Base-by-base conservation (phyloP, 2,888 invertebrate genomes). In the Heliconius charithonia region DNA sequence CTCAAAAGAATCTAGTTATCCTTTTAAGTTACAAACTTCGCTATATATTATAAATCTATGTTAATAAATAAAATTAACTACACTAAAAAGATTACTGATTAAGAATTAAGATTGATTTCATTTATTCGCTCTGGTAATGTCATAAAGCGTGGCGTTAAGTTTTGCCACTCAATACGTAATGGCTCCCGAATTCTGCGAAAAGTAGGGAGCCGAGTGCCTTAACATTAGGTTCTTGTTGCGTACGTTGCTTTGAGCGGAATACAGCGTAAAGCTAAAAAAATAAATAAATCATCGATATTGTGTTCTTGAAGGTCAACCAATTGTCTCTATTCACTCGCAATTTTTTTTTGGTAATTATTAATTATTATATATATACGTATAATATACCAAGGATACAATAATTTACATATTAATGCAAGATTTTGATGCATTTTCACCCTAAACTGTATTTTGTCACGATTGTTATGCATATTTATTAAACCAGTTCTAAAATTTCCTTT, bases 401-500 rank as follows among this genome's bases (percentile, higher is more conserved):
- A 67, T 37, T 67, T 37, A 67, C n/a, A 67, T 25, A 32, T 62
- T 13, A 62, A 37, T 66, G 13, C 37, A 37, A 51, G 22, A 56
- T 72, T 66, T 45, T 59, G 41, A 22, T 63, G 63, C 74, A 22
- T 27, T 73, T 77, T 59, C 66, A 77, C 27, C 51, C 32, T 59
- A 73, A 77, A 77, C n/a, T 56, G 77, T 77, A 77, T 73, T 73
- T 77, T 77, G 77, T 77, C 77, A 77, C 77, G 67, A 77, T 73
- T 73, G 65, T 77, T 72, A 73, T 77, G 77, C 73, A 73, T 77
- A 72, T 77, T 72, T 77, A 77, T 67, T 37, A 27, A 67, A 77
- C 72, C 67, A 65, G 77, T 73, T 77, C 59, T 22, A 37, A 62
- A 65, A 56, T 71, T 77, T 63, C 41, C 66, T 27, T 59, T 67